Conservation (phyloP, 2,113 vertebrate species). For the Arvicanthis niloticus region DNA sequence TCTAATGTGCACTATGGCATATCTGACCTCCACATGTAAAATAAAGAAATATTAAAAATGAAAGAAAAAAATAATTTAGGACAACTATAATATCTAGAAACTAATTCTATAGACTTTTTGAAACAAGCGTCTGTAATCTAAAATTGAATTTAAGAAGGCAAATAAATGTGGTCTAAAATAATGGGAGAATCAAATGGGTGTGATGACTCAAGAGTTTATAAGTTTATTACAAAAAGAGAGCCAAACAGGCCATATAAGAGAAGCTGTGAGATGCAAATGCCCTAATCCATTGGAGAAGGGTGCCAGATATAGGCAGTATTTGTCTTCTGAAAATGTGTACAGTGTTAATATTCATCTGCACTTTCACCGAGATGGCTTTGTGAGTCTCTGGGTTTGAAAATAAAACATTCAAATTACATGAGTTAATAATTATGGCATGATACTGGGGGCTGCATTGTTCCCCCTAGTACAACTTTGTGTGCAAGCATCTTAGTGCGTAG, state of each 20-base stretch:
- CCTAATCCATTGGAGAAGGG: neutral
- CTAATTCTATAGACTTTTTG: neutral
- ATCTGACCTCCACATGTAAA: neutral
- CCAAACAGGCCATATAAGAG: neutral
- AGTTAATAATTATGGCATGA: slow-evolving; percentile 45
- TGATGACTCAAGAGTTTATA: neutral
- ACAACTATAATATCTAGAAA: neutral
- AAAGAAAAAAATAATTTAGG: neutral
- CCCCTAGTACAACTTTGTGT: slow-evolving; percentile 75
- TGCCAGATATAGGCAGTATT: neutral
- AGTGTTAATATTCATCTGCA: neutral
- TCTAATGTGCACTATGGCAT: neutral
- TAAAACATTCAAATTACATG: slow-evolving; percentile 60
- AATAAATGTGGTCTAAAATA: slow-evolving; percentile 1
- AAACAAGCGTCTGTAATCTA: neutral
- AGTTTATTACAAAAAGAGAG: neutral
- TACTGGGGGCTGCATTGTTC: slow-evolving; percentile 30
- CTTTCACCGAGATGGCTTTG: neutral
- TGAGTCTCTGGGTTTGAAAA: slow-evolving; percentile 49
- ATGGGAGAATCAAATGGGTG: neutral
- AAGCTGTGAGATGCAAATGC: neutral
- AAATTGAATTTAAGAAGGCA: slow-evolving; percentile 8
- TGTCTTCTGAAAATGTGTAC: neutral
- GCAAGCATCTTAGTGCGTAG: slow-evolving; percentile 68
- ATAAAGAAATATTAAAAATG: neutral